Conservation (phyloP, 2,888 invertebrate species). For the Troides aeacus region DNA sequence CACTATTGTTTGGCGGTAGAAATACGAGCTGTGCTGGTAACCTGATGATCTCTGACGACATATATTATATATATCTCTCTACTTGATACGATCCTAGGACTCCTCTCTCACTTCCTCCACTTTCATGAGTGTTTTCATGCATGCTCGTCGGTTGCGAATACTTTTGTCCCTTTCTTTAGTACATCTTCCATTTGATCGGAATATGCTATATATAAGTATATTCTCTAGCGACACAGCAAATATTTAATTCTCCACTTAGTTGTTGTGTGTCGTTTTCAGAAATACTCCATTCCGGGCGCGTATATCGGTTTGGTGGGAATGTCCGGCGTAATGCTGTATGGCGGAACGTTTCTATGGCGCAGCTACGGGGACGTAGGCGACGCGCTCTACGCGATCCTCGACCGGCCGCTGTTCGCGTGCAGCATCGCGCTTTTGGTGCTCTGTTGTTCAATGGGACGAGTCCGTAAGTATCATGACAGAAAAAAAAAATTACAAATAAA, state of each 20-base stretch:
- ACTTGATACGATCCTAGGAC: too few species aligned
- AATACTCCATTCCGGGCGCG: conserved; percentile 66
- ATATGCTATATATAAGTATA: too few species aligned
- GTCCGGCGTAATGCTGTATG: conserved; percentile 68
- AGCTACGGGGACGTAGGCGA: conserved; percentile 73
- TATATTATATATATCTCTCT: too few species aligned
- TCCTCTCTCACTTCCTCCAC: too few species aligned
- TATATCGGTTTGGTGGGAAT: conserved; percentile 64
- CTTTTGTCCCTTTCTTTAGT: too few species aligned
- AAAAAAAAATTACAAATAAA: not conserved
- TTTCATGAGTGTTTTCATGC: too few species aligned
- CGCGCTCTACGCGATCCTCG: conserved; percentile 78
- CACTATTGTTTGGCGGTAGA: too few species aligned
- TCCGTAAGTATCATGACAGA: conserved; percentile 60
- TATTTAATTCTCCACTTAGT: not conserved
- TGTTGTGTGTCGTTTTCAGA: conserved; percentile 53
- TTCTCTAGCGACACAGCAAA: not conserved
- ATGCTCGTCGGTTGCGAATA: too few species aligned
- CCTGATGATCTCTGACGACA: not conserved
- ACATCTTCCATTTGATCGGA: too few species aligned
- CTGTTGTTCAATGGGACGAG: conserved; percentile 76
- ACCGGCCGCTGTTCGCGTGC: conserved; percentile 78
- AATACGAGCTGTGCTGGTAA: too few species aligned
- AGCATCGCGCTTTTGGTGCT: conserved; percentile 72
- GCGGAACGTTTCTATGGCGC: conserved; percentile 74